Evolutionary conservation across 2,888 invertebrate genomes (phyloP).

Genomic region (Crossocerus cetratus): DNA sequence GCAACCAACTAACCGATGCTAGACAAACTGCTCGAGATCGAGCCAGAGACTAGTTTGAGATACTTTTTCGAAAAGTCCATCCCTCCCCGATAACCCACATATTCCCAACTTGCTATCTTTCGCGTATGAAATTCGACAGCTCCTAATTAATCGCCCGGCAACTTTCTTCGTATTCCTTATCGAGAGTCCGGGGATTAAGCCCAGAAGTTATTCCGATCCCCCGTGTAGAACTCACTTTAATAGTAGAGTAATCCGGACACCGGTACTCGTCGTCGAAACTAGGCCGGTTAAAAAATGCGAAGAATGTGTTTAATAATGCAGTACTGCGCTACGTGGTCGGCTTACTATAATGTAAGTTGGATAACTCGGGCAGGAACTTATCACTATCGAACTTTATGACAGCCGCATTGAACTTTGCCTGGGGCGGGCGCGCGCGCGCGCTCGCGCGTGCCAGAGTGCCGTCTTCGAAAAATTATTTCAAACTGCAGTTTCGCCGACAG

Average conservation of each 20-base stretch:
- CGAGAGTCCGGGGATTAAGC: background rate
- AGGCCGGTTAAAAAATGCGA: too few species aligned
- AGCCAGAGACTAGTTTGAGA: background rate
- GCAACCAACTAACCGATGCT: background rate
- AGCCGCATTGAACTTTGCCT: conserved; percentile 21
- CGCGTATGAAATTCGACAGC: background rate
- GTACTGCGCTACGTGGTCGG: too few species aligned
- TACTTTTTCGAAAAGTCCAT: background rate
- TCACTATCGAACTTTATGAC: conserved; percentile 29
- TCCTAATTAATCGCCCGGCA: background rate
- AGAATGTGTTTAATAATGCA: too few species aligned
- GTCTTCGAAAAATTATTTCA: conserved; percentile 47
- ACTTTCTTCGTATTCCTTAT: background rate
- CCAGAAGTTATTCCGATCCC: too few species aligned
- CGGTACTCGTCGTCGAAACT: too few species aligned
- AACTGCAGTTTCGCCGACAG: conserved; percentile 24
- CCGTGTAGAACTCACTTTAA: too few species aligned
- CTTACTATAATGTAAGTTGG: too few species aligned
- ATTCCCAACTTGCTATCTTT: background rate
- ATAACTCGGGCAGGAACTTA: too few species aligned
- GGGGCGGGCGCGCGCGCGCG: conserved; percentile 6
- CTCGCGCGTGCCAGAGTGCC: conserved; percentile 5
- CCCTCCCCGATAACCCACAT: background rate
- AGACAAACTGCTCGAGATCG: background rate
- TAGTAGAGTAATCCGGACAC: too few species aligned